Conservation (phyloP, 2,797 vertebrate species). For the Coluber constrictor region DNA sequence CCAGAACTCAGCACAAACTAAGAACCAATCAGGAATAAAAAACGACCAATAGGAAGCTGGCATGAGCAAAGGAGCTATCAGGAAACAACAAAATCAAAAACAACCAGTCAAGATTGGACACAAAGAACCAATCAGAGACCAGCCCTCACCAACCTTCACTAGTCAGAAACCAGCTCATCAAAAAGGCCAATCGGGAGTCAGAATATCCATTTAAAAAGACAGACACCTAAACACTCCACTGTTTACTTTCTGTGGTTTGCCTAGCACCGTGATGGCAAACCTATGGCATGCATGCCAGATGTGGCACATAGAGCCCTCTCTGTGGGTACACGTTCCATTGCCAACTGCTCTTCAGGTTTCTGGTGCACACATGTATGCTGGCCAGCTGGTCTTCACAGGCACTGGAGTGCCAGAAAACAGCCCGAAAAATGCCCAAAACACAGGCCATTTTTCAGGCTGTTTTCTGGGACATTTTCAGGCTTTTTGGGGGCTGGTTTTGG, state of each 20-base stretch:
- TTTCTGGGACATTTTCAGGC: no score
- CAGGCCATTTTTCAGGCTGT: no score
- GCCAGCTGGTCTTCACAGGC: no score
- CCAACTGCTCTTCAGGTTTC: no score
- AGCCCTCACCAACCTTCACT: neutral
- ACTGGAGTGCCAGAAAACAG: no score
- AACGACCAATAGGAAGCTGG: neutral
- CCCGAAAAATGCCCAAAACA: no score
- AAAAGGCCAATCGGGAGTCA: neutral
- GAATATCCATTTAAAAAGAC: neutral
- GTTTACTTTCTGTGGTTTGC: neutral
- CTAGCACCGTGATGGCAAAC: no score
- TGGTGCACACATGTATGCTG: no score
- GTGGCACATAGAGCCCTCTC: no score
- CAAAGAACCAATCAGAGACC: neutral
- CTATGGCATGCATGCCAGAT: no score
- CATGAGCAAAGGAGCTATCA: neutral
- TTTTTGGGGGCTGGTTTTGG: no score
- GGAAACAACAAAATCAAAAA: neutral
- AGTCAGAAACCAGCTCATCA: neutral
- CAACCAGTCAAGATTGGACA: neutral
- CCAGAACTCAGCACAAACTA: neutral
- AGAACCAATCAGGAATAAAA: neutral
- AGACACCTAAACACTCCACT: neutral
- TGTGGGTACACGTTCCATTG: no score